A percentile compares a stretch with the other conserved stretches of the same genome.
These are phyloP conservation scores for Trichonephila inaurata DNA, from an alignment of 1,140 invertebrate species.

Conservation along the genomic window DNA sequence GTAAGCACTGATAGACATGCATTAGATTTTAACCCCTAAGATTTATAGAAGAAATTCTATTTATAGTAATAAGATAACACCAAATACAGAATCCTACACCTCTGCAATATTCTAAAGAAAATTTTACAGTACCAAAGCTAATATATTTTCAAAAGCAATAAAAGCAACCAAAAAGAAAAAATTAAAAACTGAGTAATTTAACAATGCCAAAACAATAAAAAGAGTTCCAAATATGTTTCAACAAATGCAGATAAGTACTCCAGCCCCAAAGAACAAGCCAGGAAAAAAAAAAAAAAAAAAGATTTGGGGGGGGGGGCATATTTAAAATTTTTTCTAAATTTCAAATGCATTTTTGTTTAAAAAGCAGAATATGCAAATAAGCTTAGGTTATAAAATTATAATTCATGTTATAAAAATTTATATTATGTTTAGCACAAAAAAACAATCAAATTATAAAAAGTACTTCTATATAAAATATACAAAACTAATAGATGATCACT, in stretches of 20 bases:
- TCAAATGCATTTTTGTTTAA: background rate
- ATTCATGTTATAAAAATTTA: background rate
- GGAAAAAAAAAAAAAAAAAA: too few relatives aligned
- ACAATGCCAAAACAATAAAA: background rate
- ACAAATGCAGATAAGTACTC: too few relatives aligned
- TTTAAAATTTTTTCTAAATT: too few relatives aligned
- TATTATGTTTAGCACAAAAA: background rate
- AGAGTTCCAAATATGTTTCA: conserved; percentile 16
- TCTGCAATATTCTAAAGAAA: background rate
- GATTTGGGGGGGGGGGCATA: too few relatives aligned
- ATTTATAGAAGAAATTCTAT: background rate
- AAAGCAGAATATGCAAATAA: conserved; percentile 34
- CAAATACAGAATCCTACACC: background rate
- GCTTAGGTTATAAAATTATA: conserved; percentile 16
- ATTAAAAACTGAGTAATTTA: background rate
- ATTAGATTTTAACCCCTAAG: background rate
- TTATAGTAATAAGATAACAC: background rate
- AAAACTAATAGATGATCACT: background rate
- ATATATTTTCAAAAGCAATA: background rate
- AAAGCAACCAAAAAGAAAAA: background rate
- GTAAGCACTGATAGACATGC: background rate
- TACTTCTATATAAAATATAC: background rate
- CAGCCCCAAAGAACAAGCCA: too few relatives aligned
- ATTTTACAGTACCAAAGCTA: background rate
- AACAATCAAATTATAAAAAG: background rate